Conservation (phyloP, 2,888 invertebrate species). For the Phlogophora meticulosa region DNA sequence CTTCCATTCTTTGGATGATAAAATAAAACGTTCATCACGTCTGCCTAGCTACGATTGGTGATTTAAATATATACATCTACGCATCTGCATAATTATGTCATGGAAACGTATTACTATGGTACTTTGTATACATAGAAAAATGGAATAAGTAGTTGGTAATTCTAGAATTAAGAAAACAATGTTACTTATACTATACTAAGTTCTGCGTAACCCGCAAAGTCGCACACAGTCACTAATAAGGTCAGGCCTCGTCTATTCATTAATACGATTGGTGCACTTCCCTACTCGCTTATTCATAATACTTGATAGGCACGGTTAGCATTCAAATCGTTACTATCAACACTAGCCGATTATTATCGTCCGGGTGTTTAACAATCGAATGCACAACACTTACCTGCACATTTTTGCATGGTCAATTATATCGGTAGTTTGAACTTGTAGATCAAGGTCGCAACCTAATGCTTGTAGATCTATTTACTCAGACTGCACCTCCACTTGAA, state of each 20-base stretch:
- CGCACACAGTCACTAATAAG: conserved; percentile 6
- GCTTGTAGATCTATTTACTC: conserved; percentile 1
- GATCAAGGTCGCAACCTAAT: conserved; percentile 9
- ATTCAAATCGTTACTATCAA: neutral
- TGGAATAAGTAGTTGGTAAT: no score
- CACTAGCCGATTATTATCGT: neutral
- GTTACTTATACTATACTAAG: no score
- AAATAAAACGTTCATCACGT: no score
- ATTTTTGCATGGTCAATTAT: neutral
- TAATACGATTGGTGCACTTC: neutral
- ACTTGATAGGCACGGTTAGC: neutral
- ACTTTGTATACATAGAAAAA: no score
- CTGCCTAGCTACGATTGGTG: no score
- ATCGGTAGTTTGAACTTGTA: neutral
- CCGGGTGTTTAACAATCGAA: conserved; percentile 6
- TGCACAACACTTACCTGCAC: neutral
- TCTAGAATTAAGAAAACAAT: no score
- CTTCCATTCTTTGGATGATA: no score
- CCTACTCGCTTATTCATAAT: neutral
- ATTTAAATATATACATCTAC: no score
- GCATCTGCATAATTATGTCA: no score
- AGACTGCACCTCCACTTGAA: neutral
- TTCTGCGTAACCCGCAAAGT: neutral
- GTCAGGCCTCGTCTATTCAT: neutral
- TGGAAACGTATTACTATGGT: no score